Evolutionary conservation across 2,113 vertebrate genomes (phyloP), one percentile per base, ranked within the genome.

Genomic region (Calyptomena viridis): DNA sequence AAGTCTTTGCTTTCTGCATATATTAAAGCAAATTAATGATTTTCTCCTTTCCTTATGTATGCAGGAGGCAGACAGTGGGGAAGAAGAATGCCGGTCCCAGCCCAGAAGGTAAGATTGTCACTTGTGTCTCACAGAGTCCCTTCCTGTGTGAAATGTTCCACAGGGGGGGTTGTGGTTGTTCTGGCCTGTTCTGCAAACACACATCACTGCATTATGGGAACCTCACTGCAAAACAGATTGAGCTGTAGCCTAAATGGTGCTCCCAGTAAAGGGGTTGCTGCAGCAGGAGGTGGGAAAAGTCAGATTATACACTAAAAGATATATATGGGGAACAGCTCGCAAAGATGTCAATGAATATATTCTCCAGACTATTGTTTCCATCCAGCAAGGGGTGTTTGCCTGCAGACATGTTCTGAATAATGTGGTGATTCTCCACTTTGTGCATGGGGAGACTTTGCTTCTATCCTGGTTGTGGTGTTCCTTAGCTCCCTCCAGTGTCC

Each of bases 41-140:
- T 95, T 93, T 95, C 84, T 97, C 92, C 87, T 94, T 75, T 92
- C 40, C 9, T 95, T 90, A 1, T 95, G 66, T 59, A 17, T 69
- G 50, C 93, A 99, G 99, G 99, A 99, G 97, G 99, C 98, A 66
- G 99, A 99, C 96, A 99, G 99, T 39, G 98, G 98, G 80, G 99
- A 99, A 74, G 99, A 99, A 87, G 99, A 99, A 91, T 98, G 98
- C 76, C 98, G 98, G 87, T 99, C 98, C 87, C 99, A 99, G 94
- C 98, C 98, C 94, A 98, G 98, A 93, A 99, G 99, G 99, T 99
- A 98, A 97, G 98, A 95, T 69, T 89, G 94, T 91, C 55, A 31
- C 82, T 82, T 15, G 24, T 71, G 74, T 37, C 78, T 46, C 86
- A n/a, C n/a, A 19, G 24, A 53, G 85, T 37, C 66, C 60, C 85